These are phyloP conservation scores for Chaenogobius annularis DNA, from an alignment of 2,113 vertebrate species.

Conservation along the genomic window DNA sequence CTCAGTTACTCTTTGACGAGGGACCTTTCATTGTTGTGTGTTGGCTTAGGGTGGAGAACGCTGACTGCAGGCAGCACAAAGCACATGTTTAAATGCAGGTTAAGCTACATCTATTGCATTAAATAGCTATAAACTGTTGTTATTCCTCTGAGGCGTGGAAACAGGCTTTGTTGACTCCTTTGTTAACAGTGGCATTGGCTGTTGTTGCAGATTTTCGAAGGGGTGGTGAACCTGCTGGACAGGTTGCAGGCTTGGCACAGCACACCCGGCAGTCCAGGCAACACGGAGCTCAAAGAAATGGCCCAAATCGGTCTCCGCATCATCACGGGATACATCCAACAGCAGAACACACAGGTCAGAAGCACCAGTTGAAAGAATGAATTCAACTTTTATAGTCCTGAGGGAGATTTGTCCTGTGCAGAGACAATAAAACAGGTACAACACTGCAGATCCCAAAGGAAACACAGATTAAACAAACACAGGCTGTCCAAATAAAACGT, in stretches of 20 bases:
- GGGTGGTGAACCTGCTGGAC: conserved; percentile 91
- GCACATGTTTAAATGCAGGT: conserved; percentile 16
- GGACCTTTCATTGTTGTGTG: conserved; percentile 2
- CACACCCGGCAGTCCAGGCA: conserved; percentile 78
- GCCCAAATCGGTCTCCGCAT: conserved; percentile 90
- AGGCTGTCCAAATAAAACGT: too few species aligned
- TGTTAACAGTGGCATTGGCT: conserved; percentile 41
- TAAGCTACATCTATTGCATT: conserved; percentile 11
- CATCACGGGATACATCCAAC: conserved; percentile 88
- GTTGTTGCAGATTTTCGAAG: conserved; percentile 87
- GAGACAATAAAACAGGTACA: neutral
- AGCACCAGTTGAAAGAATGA: neutral
- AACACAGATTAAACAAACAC: too few species aligned
- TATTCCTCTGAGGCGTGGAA: conserved; percentile 47
- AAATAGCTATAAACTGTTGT: conserved; percentile 15
- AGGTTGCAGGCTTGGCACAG: conserved; percentile 89
- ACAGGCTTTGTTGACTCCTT: conserved; percentile 40
- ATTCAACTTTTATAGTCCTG: neutral
- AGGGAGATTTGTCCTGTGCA: neutral
- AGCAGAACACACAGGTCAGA: conserved; percentile 87
- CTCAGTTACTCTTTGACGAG: conserved; percentile 1
- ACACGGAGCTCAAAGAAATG: conserved; percentile 90
- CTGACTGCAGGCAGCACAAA: conserved; percentile 11
- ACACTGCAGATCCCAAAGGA: neutral
- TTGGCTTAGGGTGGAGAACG: conserved; percentile 19